These are phyloP conservation scores for Callipepla californica DNA, from an alignment of 2,113 vertebrate genomes.

Conservation along the genomic window DNA sequence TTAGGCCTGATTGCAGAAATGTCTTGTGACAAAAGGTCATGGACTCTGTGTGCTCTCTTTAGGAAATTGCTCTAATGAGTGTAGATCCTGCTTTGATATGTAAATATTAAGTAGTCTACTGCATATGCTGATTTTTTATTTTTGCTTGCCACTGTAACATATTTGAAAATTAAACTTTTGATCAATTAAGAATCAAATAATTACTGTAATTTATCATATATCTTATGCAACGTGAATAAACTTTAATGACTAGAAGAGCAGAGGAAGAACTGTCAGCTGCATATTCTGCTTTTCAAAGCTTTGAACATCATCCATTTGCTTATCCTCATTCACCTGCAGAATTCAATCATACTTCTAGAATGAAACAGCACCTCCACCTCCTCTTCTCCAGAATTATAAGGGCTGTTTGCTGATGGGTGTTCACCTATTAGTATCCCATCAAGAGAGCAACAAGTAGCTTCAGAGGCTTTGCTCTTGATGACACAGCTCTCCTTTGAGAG, in stretches of 20 bases:
- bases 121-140: background rate
- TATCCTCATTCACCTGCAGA: background rate
- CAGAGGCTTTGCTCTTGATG: background rate
- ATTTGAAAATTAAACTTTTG: background rate
- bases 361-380: background rate
- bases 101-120: background rate
- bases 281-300: background rate
- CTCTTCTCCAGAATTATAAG: background rate
- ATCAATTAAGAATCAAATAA: slow-evolving; percentile 24
- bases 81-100: slow-evolving; percentile 21
- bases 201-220: background rate
- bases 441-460: background rate
- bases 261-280: background rate
- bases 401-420: fast-evolving
- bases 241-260: background rate
- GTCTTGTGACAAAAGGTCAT: slow-evolving; percentile 41
- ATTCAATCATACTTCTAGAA: background rate
- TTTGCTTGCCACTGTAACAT: background rate
- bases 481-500: fast-evolving
- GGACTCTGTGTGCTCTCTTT: background rate
- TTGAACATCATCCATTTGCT: background rate
- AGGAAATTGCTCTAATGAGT: slow-evolving; percentile 45
- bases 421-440: background rate
- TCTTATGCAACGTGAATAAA: background rate
- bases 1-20: slow-evolving; percentile 26